These are phyloP conservation scores for Cepphus grylle DNA, from an alignment of 2,113 vertebrate genomes.

Conservation along the genomic window DNA sequence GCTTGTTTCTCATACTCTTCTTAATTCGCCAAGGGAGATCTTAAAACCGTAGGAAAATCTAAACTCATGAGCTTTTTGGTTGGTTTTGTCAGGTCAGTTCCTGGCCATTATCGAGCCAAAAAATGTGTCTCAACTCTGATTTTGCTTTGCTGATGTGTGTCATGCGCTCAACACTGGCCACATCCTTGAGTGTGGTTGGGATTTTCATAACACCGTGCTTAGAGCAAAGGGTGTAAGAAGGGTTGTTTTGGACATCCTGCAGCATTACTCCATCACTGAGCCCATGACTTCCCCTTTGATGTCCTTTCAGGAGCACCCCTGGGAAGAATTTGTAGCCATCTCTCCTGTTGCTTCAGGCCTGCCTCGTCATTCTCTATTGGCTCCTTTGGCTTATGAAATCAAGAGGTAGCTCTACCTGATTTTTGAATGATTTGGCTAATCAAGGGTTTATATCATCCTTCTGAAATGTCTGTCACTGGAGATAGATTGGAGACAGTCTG, in stretches of 20 bases:
- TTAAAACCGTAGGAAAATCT: background rate
- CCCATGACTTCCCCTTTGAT: background rate
- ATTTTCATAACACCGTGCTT: background rate
- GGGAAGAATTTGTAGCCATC: background rate
- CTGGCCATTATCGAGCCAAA: background rate
- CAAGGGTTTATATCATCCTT: rapidly evolving
- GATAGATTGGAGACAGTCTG: background rate
- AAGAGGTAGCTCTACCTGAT: background rate
- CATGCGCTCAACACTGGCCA: background rate
- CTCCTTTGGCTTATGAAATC: background rate
- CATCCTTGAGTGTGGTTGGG: too few species aligned
- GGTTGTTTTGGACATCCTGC: background rate
- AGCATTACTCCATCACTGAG: background rate
- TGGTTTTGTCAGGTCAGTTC: background rate
- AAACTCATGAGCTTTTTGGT: background rate
- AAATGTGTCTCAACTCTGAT: background rate
- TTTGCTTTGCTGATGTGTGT: background rate
- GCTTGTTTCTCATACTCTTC: background rate
- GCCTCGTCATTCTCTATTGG: background rate
- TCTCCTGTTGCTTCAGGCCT: background rate
- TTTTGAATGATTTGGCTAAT: background rate
- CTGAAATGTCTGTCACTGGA: background rate
- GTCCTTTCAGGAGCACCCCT: background rate
- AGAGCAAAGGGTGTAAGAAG: background rate
- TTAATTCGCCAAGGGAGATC: background rate